Evolutionary conservation across 2,888 invertebrate species (phyloP).

Genomic region (Syritta pipiens): DNA sequence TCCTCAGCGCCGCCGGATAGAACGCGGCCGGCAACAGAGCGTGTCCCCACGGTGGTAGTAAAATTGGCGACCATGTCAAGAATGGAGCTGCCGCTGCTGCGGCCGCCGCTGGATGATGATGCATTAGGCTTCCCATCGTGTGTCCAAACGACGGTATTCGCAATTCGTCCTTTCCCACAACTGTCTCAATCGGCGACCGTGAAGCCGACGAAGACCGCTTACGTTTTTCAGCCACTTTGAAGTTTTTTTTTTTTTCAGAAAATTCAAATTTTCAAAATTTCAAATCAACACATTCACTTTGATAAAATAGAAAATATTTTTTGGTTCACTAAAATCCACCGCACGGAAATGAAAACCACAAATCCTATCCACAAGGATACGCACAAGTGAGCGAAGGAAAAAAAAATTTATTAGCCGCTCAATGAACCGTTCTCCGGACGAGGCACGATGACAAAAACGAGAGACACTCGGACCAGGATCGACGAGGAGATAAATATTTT

Average conservation of each 20-base stretch:
- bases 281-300: conserved; percentile 51
- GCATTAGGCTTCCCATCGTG: conserved; percentile 78
- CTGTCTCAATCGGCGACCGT: conserved; percentile 73
- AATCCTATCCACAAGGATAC: no score
- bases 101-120: conserved; percentile 81
- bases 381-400: conserved; percentile 21
- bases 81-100: conserved; percentile 85
- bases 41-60: conserved; percentile 88
- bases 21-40: conserved; percentile 85
- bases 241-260: neutral
- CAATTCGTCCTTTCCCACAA: conserved; percentile 73
- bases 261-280: conserved; percentile 30
- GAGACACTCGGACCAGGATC: conserved; percentile 40
- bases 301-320: neutral
- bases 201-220: conserved; percentile 77
- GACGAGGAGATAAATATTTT: conserved; percentile 65
- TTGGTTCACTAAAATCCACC: neutral
- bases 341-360: no score
- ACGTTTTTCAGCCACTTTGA: conserved; percentile 79
- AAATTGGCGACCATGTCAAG: conserved; percentile 87
- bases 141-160: conserved; percentile 75
- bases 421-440: conserved; percentile 41
- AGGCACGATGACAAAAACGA: conserved; percentile 20
- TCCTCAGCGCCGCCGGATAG: conserved; percentile 86
- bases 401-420: conserved; percentile 45